phyloP scores from a whole-genome alignment of 2,888 invertebrate species.

The Sinohyriopsis cumingii region DNA sequence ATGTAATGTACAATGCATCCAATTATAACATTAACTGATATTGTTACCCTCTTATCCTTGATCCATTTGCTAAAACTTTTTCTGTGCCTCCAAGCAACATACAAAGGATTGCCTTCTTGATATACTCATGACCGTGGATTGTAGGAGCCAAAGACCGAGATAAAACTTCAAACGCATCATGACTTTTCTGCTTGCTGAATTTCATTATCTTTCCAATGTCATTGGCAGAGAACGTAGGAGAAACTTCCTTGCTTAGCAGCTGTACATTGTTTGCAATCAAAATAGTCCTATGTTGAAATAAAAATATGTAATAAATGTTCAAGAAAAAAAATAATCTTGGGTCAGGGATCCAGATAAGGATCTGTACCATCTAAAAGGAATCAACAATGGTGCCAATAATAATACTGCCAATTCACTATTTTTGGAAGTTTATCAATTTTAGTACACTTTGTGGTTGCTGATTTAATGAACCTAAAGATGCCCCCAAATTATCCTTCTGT shows the following conservation, averaged over 20 bases:
- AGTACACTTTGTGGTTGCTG: too few relatives aligned
- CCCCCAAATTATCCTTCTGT: too few relatives aligned
- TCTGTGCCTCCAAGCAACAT: constrained; percentile 95
- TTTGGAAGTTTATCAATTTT: too few relatives aligned
- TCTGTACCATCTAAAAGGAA: too few relatives aligned
- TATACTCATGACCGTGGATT: constrained; percentile 96
- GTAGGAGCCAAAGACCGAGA: constrained; percentile 96
- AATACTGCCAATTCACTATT: too few relatives aligned
- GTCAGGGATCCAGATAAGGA: too few relatives aligned
- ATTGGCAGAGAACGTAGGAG: constrained; percentile 81
- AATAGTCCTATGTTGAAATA: constrained; percentile 81
- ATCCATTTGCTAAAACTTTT: constrained; percentile 82
- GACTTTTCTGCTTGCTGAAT: constrained; percentile 75
- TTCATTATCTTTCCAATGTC: constrained; percentile 93
- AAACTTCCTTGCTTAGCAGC: constrained; percentile 88
- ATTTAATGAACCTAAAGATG: too few relatives aligned
- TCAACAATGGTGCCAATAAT: too few relatives aligned
- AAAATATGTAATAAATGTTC: neutral
- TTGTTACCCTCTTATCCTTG: constrained; percentile 74
- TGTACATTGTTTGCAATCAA: constrained; percentile 94
- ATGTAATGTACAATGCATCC: too few relatives aligned
- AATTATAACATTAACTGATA: too few relatives aligned
- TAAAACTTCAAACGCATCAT: constrained; percentile 90
- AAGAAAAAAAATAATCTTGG: neutral
- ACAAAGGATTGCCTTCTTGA: constrained; percentile 96